Evolutionary conservation across 2,888 invertebrate genomes (phyloP), one percentile per base, ranked within the genome.

Genomic region (Drosophila kokeensis): DNA sequence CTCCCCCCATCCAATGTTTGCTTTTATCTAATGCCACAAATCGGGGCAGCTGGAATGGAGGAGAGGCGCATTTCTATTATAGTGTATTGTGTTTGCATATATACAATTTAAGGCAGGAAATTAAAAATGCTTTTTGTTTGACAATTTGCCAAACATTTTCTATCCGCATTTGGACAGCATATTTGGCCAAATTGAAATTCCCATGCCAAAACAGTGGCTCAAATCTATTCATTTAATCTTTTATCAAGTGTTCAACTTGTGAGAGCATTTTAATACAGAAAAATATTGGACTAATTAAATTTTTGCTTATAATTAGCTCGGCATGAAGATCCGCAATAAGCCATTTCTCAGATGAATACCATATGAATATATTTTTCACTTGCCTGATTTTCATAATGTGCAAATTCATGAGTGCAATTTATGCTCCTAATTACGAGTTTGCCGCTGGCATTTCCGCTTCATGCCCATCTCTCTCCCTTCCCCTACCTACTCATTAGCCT

Each of bases 131-230:
- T 85, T 74, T 77, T 80, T 80, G 82, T 89, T 90, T 91, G 91
- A 84, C 89, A 84, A 88, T 88, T 84, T 87, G 89, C 84, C 91
- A 88, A 80, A 82, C 73, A 87, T 84, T 82, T 78, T 80, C 74
- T 70, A 83, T 83, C 84, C 79, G 78, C 73, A 72, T 76, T 88
- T 77, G 68, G 67, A 55, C 79, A 64, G 42, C 42, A 67, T 49
- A 67, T 66, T 81, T 78, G 62, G 45, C 32, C 52, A 79, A 84
- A 81, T 81, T 76, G 62, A 82, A 82, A 69, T 81, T 79, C 54
- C 63, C 81, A 79, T 79, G 59, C 50, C 52, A 45, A 66, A 58
- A 52, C 52, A 58, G 10, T 50, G 40, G 29, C 53, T 45, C n/a
- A 38, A 38, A 73, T 36, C 49, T 54, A 8, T 42, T 57, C 40